These are phyloP conservation scores for Heterodera filipjevi DNA, from an alignment of 2,888 invertebrate genomes.

Conservation along the genomic window DNA sequence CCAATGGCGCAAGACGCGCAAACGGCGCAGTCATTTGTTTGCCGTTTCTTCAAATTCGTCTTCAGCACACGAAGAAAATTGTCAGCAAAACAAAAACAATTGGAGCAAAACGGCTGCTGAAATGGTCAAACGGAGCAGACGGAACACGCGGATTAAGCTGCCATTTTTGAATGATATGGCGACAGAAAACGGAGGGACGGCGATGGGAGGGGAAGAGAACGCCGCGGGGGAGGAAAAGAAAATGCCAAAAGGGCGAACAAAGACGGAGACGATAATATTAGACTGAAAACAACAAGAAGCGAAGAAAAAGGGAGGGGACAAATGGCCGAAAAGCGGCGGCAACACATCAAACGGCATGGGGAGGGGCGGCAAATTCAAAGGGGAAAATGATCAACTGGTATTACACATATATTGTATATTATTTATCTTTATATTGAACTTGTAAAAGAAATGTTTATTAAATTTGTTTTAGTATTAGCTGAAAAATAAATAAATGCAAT, in stretches of 20 bases:
- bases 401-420: too few species aligned
- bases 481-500: too few species aligned
- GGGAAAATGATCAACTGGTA: too few species aligned
- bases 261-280: background rate
- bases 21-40: background rate
- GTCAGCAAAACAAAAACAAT: background rate
- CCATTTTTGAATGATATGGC: background rate
- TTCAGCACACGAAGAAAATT: background rate
- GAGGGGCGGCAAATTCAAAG: too few species aligned
- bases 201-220: background rate
- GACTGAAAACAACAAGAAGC: too few species aligned
- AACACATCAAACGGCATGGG: too few species aligned
- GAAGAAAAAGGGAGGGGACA: background rate
- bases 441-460: too few species aligned
- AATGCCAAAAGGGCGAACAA: background rate
- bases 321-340: background rate
- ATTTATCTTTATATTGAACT: too few species aligned
- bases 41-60: background rate
- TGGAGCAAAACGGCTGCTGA: conserved; percentile 7
- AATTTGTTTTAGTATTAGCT: too few species aligned
- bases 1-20: background rate
- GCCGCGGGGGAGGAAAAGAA: background rate
- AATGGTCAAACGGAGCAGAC: conserved; percentile 8
- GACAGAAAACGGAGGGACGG: background rate
- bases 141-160: background rate